These are phyloP conservation scores for Rhombomys opimus DNA, from an alignment of 2,113 vertebrate species.

Conservation along the genomic window DNA sequence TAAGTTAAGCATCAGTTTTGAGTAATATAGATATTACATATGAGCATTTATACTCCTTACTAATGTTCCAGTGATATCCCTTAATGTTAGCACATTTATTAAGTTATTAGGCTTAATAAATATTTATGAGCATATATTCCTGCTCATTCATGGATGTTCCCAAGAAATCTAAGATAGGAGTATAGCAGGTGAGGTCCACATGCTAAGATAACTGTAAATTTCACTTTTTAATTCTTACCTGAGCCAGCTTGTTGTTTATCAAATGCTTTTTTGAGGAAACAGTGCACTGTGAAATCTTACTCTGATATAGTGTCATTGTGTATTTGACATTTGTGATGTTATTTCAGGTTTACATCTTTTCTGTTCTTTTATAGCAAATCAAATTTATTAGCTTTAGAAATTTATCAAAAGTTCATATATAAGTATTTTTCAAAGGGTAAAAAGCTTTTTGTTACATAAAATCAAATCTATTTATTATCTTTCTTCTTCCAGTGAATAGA, in stretches of 20 bases:
- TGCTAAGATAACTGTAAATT: not conserved
- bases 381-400: slow-evolving; percentile 55
- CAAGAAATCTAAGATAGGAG: not conserved
- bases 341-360: slow-evolving; percentile 42
- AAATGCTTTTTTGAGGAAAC: too few relatives aligned
- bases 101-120: not conserved
- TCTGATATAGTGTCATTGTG: slow-evolving; percentile 44
- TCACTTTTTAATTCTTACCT: not conserved
- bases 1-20: not conserved
- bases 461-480: slow-evolving; percentile 53
- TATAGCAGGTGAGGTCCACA: not conserved
- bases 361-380: slow-evolving; percentile 49
- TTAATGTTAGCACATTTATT: not conserved
- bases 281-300: slow-evolving; percentile 18
- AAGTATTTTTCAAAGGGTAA: slow-evolving; percentile 64
- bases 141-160: not conserved
- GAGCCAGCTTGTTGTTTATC: not conserved
- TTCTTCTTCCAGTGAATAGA: not conserved
- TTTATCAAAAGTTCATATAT: slow-evolving; percentile 9
- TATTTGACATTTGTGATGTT: slow-evolving; percentile 12
- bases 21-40: slow-evolving; percentile 19
- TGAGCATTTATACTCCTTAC: not conserved
- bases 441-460: slow-evolving; percentile 32
- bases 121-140: not conserved
- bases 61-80: not conserved